Conservation (phyloP, 2,113 vertebrate genomes). For the Nesogale talazaci region DNA sequence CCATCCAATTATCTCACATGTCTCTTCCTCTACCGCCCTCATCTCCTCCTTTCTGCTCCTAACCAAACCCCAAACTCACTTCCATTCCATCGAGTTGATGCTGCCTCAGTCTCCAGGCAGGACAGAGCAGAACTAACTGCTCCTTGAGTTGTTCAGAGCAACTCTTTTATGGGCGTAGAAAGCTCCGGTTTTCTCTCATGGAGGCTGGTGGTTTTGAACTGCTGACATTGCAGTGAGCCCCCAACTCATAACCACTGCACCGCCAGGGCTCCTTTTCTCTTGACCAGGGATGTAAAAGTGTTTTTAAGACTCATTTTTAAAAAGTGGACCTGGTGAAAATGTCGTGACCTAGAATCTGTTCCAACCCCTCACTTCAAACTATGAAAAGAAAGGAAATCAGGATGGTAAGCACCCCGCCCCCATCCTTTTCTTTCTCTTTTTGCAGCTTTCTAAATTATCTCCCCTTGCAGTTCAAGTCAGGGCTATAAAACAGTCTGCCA, state of each 20-base stretch:
- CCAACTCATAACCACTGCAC: too few species aligned
- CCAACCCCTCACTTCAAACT: not conserved
- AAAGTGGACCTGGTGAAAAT: not conserved
- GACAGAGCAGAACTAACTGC: too few species aligned
- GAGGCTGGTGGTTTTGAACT: too few species aligned
- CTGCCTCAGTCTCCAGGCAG: too few species aligned
- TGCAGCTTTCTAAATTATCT: not conserved
- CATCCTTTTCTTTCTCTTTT: not conserved
- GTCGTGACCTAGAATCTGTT: not conserved
- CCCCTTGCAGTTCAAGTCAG: not conserved
- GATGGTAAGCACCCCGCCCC: not conserved
- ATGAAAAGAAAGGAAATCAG: not conserved
- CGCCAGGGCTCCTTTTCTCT: not conserved
- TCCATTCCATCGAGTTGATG: too few species aligned
- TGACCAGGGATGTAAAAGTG: not conserved
- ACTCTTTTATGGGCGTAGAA: too few species aligned
- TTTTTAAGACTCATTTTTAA: conserved; percentile 22
- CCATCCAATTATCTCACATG: not conserved
- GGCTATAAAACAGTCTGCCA: conserved; percentile 51
- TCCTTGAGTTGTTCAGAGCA: too few species aligned
- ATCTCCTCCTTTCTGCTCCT: not conserved
- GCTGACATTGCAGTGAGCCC: too few species aligned
- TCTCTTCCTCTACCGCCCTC: not conserved
- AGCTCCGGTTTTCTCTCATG: too few species aligned
- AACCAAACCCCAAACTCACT: not conserved